These are phyloP conservation scores for Oxytorus armatus DNA, from an alignment of 2,888 invertebrate species.

Conservation along the genomic window DNA sequence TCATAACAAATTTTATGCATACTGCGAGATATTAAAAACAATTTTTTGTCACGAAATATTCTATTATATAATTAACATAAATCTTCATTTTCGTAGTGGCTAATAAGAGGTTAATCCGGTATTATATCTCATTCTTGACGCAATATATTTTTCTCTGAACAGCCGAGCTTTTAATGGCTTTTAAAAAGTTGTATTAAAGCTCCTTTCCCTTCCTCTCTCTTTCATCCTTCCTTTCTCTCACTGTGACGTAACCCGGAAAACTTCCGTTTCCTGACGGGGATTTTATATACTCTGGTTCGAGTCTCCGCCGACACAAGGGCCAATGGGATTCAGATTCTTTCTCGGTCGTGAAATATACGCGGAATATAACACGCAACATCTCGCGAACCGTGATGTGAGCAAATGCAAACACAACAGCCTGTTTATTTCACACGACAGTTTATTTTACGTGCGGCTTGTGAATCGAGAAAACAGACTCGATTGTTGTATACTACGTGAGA, in stretches of 20 bases:
- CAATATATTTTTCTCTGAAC: too few species aligned
- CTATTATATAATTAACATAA: too few species aligned
- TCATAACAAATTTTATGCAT: too few species aligned
- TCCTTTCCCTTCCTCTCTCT: not conserved
- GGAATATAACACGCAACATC: not conserved
- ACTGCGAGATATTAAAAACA: too few species aligned
- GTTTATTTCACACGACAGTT: constrained; percentile 14
- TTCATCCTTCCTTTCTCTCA: not conserved
- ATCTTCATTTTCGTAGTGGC: too few species aligned
- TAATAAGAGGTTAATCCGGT: too few species aligned
- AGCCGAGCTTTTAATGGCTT: constrained; percentile 3
- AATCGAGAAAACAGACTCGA: constrained; percentile 12
- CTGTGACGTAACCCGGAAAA: constrained; percentile 15
- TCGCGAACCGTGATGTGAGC: not conserved
- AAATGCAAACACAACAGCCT: constrained; percentile 20
- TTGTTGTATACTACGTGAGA: not conserved
- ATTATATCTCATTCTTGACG: too few species aligned
- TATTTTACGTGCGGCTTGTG: constrained; percentile 17
- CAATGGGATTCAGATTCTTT: constrained; percentile 4
- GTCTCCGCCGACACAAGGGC: not conserved
- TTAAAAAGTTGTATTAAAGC: not conserved
- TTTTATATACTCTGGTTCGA: constrained; percentile 9
- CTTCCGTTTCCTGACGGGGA: constrained; percentile 14
- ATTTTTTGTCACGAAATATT: too few species aligned
- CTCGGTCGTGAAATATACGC: not conserved